Base-by-base conservation (phyloP, 2,797 vertebrate genomes). In the Odontamblyopus lacepedii region DNA sequence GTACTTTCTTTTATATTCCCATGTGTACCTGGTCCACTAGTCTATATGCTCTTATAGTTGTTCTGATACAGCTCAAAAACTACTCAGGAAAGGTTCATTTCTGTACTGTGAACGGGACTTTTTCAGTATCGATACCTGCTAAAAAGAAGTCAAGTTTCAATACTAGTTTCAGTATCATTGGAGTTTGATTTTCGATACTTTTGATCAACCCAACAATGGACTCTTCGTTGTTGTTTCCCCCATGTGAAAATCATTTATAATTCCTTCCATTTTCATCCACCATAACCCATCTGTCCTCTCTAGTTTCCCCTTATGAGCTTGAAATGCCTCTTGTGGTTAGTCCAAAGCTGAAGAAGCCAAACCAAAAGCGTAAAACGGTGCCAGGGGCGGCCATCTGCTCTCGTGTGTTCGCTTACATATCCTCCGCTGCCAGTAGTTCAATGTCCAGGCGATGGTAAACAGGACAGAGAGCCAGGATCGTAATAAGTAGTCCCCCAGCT, bases 351-450 rank as follows among this genome's bases (percentile, higher is more conserved):
- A 73, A 51, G 26, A 44, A 38, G 38, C 44, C 41, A 50, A 48
- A 65, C 16, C 41, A 55, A 27, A 79, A 63, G 68, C 38, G n/a
- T 50, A 65, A 51, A 73, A 62, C 66, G 35, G 60, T 70, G 77
- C 82, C 84, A 85, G 74, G 67, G 77, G n/a, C 63, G 18, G 1
- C 75, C 74, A 81, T 80, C 78, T 87, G 81, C 74, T 85, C 77
- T 80, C 29, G 79, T 79, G 50, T 76, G 80, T 85, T 87, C 84
- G 63, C 70, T 78, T 70, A 56, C 57, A 48, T 1, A 69, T 51
- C 38, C 62, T 41, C 72, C 64, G 27, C 27, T 78, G 69, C 72
- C 76, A 77, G 61, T 55, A 69, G 84, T 87, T 79, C 80, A 85
- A 83, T 63, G 82, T 88, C 72, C 71, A 82, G 62, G 59, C 26